phyloP scores from a whole-genome alignment of 2,888 invertebrate species.

The Temnothorax unifasciatus region DNA sequence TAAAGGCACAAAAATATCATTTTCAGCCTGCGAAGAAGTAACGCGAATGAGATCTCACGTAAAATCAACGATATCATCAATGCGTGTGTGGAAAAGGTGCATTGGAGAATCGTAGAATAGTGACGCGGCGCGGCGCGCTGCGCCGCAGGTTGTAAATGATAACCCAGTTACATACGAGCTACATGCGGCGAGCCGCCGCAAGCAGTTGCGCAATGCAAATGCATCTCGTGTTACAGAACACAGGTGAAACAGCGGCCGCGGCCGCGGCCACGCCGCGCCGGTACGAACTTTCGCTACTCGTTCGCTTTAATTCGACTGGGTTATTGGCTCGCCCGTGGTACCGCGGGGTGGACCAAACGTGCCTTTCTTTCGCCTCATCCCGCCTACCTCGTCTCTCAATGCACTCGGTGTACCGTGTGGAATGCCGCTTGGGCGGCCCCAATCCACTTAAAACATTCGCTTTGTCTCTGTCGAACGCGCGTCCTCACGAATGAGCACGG shows the following conservation, averaged over 20 bases:
- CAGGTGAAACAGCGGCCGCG: slow-evolving; percentile 74
- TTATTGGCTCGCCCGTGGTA: slow-evolving; percentile 66
- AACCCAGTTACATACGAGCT: slow-evolving; percentile 75
- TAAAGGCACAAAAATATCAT: background rate
- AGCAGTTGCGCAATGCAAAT: slow-evolving; percentile 78
- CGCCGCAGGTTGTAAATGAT: slow-evolving; percentile 74
- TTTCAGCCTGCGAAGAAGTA: background rate
- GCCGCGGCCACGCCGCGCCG: no score
- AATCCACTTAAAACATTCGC: slow-evolving; percentile 65
- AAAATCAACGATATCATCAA: background rate
- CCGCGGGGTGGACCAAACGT: slow-evolving; percentile 61
- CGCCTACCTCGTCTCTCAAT: slow-evolving; percentile 66
- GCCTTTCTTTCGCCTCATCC: slow-evolving; percentile 68
- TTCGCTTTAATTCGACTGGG: slow-evolving; percentile 70
- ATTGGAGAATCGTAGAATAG: slow-evolving; percentile 64
- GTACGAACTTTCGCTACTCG: slow-evolving; percentile 66
- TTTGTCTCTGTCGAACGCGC: slow-evolving; percentile 56
- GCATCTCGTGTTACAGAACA: slow-evolving; percentile 81
- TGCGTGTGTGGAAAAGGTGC: slow-evolving; percentile 6
- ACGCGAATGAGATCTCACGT: slow-evolving; percentile 1
- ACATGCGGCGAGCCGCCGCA: slow-evolving; percentile 77
- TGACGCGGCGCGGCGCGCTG: slow-evolving; percentile 50
- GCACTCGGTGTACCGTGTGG: slow-evolving; percentile 56
- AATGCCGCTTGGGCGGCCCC: slow-evolving; percentile 61
- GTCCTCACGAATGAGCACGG: slow-evolving; percentile 35